phyloP scores from a whole-genome alignment of 2,113 vertebrate species.

The Ariopsis seemanni region DNA sequence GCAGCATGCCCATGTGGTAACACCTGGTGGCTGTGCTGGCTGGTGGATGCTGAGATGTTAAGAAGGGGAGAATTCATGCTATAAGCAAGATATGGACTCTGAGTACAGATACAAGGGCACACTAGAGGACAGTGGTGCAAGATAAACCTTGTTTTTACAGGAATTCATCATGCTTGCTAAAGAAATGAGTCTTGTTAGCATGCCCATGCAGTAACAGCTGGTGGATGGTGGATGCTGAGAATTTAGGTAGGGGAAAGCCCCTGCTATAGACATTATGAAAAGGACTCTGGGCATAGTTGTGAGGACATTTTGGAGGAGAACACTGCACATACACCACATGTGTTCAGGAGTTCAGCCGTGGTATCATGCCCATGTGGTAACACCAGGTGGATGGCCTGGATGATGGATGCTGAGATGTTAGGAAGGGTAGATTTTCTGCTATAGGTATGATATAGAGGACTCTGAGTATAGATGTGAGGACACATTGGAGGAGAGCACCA shows the following conservation, averaged over 20 bases:
- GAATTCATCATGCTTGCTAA: not conserved
- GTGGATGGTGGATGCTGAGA: constrained; percentile 36
- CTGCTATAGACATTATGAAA: constrained; percentile 43
- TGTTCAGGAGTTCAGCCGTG: not conserved
- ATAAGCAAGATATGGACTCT: constrained; percentile 26
- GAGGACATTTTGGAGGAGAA: not conserved
- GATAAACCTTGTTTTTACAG: not conserved
- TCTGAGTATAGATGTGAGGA: constrained; percentile 62
- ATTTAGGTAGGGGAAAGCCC: constrained; percentile 42
- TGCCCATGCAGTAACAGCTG: not conserved
- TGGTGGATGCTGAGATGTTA: constrained; percentile 36
- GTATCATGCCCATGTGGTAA: not conserved
- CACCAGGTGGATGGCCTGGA: constrained; percentile 3
- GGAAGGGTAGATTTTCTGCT: constrained; percentile 24
- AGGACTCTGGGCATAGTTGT: not conserved
- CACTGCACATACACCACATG: not conserved
- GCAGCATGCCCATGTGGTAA: constrained; percentile 5
- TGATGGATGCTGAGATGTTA: constrained; percentile 33
- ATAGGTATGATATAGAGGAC: constrained; percentile 69
- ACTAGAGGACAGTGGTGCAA: not conserved
- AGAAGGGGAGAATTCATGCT: constrained; percentile 51
- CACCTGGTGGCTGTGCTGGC: constrained; percentile 40
- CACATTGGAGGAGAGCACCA: constrained; percentile 59
- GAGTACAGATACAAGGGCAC: constrained; percentile 2
- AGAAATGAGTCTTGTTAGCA: not conserved